A percentile compares a stretch with the other conserved stretches of the same genome.
phyloP scores from a whole-genome alignment of 2,888 invertebrate species.

The Campopleginae sp. region DNA sequence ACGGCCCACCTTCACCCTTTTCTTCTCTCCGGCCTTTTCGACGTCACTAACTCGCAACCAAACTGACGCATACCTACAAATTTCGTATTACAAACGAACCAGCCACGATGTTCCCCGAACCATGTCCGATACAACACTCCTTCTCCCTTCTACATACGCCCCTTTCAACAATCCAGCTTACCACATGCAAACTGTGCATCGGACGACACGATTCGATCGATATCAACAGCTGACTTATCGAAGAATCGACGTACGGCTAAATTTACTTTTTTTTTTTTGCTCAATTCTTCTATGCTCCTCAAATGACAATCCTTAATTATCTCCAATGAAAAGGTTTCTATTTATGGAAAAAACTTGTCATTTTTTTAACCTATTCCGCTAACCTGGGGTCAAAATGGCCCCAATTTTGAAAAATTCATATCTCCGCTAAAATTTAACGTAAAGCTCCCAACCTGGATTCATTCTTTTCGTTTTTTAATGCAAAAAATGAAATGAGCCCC shows the following conservation, averaged over 20 bases:
- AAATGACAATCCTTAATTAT: neutral
- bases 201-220: constrained; percentile 1
- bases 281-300: neutral
- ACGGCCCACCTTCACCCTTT: constrained; percentile 15
- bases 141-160: neutral
- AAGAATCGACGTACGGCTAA: constrained; percentile 13
- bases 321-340: neutral
- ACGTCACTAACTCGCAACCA: constrained; percentile 31
- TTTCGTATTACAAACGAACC: neutral
- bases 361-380: too few species aligned
- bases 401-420: too few species aligned
- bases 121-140: neutral
- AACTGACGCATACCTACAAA: constrained; percentile 32
- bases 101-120: neutral
- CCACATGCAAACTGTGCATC: neutral
- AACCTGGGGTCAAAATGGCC: too few species aligned
- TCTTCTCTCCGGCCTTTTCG: constrained; percentile 37
- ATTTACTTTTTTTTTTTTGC: neutral
- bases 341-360: neutral
- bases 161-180: neutral
- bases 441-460: too few species aligned
- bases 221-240: constrained; percentile 34
- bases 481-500: too few species aligned
- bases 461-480: too few species aligned
- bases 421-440: too few species aligned